Conservation (phyloP, 2,888 invertebrate genomes). For the Trisateles emortualis region DNA sequence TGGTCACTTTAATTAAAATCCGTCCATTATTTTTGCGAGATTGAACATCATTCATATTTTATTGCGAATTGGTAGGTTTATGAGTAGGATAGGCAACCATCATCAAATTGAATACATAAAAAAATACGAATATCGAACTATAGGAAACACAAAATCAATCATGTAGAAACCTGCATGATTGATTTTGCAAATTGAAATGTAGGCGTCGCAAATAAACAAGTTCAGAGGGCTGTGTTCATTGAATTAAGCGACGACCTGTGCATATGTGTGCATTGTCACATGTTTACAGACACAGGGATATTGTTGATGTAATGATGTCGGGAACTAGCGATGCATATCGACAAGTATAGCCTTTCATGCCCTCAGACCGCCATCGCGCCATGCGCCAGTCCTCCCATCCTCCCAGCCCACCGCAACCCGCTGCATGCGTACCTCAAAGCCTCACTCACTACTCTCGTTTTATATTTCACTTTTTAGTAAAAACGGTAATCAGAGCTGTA, state of each 20-base stretch:
- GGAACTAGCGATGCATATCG: constrained; percentile 62
- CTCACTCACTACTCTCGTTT: background rate
- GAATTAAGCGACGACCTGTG: constrained; percentile 37
- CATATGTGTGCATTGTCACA: constrained; percentile 20
- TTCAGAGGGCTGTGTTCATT: constrained; percentile 39
- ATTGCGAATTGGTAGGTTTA: too few species aligned
- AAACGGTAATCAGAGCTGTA: background rate
- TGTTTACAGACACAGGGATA: constrained; percentile 32
- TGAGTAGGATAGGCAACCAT: too few species aligned
- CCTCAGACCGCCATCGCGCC: constrained; percentile 19
- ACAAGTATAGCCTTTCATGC: too few species aligned
- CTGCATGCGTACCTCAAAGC: background rate
- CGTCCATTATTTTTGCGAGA: too few species aligned
- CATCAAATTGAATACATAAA: too few species aligned
- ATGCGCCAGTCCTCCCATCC: constrained; percentile 9
- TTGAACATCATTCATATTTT: too few species aligned
- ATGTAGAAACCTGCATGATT: constrained; percentile 19
- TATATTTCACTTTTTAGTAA: background rate
- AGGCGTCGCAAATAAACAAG: constrained; percentile 21
- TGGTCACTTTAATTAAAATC: too few species aligned
- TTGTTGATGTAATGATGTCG: constrained; percentile 59
- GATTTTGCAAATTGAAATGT: constrained; percentile 22
- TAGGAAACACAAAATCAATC: constrained; percentile 16
- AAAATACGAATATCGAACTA: background rate
- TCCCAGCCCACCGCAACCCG: background rate